Conservation (phyloP, 2,797 vertebrate genomes). For the Pipistrellus pipistrellus region DNA sequence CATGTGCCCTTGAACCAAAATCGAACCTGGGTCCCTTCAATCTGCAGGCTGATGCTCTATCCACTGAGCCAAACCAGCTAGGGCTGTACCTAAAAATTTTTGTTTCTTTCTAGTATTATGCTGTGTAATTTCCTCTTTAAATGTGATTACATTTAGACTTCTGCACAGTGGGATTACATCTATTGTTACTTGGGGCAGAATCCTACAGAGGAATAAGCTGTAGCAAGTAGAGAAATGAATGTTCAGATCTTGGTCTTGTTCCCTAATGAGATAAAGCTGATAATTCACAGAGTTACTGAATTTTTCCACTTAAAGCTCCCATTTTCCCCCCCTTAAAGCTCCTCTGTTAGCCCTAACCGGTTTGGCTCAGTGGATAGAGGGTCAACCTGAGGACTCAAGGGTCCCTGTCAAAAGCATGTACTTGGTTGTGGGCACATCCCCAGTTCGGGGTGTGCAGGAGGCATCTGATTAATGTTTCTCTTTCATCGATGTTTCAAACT, state of each 20-base stretch:
- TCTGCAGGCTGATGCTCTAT: no score
- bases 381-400: no score
- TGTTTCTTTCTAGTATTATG: neutral
- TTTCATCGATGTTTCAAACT: no score
- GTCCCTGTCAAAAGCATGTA: no score
- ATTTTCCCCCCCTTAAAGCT: neutral
- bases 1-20: no score
- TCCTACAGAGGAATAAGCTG: neutral
- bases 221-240: neutral
- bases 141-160: slow-evolving; percentile 43
- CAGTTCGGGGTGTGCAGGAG: no score
- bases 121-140: slow-evolving; percentile 20
- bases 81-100: neutral
- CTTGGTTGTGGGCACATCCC: no score
- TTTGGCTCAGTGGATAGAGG: no score
- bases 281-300: neutral
- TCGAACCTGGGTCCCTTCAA: no score
- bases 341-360: neutral
- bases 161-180: neutral
- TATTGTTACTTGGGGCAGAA: neutral
- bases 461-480: no score
- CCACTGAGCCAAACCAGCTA: no score
- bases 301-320: neutral
- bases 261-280: neutral
- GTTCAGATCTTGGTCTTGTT: slow-evolving; percentile 8